phyloP scores from a whole-genome alignment of 2,888 invertebrate genomes.

The Muschampia plurimacula region DNA sequence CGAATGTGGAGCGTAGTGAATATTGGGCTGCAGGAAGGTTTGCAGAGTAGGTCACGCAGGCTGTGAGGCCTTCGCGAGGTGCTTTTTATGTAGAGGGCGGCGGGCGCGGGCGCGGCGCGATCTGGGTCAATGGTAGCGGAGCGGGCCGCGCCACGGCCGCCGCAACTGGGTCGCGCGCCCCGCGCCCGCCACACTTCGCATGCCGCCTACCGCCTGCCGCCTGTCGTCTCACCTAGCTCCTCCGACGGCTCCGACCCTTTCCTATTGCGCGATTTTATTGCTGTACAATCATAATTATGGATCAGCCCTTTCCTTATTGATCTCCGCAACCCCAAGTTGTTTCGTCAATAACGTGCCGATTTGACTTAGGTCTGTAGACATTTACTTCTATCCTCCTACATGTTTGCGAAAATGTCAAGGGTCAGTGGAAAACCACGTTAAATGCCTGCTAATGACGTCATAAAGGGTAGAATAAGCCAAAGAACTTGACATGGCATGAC shows the following conservation, averaged over 20 bases:
- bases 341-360: background rate
- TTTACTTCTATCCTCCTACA: background rate
- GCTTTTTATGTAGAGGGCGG: conserved; percentile 47
- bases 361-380: background rate
- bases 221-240: background rate
- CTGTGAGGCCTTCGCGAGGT: conserved; percentile 5
- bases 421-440: background rate
- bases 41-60: background rate
- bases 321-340: conserved; percentile 1
- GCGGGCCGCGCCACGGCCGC: conserved; percentile 48
- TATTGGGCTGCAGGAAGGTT: background rate
- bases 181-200: conserved; percentile 39
- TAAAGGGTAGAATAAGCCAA: background rate
- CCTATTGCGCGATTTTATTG: conserved; percentile 52
- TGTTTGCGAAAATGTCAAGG: background rate
- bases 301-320: conserved; percentile 40
- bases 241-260: conserved; percentile 40
- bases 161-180: conserved; percentile 50
- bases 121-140: conserved; percentile 62
- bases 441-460: background rate
- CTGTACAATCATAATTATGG: conserved; percentile 46
- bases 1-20: background rate
- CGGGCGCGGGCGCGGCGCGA: conserved; percentile 56
- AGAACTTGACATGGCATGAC: background rate
- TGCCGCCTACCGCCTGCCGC: conserved; percentile 25